phyloP scores from a whole-genome alignment of 2,797 vertebrate genomes.

The Phalanger gymnotis region DNA sequence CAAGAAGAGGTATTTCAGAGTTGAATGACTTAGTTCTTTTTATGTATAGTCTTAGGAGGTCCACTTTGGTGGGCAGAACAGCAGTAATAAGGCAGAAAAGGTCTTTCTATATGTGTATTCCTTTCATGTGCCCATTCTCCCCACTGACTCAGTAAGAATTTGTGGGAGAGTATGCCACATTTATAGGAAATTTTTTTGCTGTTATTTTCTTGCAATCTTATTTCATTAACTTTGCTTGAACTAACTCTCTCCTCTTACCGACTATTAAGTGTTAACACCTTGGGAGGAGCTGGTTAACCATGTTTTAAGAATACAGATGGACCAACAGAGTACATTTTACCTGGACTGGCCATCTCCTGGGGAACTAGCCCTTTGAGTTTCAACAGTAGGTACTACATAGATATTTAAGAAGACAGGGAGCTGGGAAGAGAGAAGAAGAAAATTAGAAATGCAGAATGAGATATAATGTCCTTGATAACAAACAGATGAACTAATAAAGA shows the following conservation, averaged over 20 bases:
- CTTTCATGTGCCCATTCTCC: background rate
- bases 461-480: background rate
- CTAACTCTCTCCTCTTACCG: background rate
- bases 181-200: background rate
- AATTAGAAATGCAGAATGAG: background rate
- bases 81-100: background rate
- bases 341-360: background rate
- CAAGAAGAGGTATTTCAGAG: background rate
- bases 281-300: background rate
- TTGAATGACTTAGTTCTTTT: background rate
- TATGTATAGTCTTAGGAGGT: background rate
- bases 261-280: background rate
- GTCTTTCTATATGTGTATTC: background rate
- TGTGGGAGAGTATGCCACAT: background rate
- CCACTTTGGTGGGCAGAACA: background rate
- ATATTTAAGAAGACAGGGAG: background rate
- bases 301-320: background rate
- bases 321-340: background rate
- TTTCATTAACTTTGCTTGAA: background rate
- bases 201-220: background rate
- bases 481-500: background rate
- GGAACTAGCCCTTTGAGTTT: background rate
- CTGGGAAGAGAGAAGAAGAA: background rate
- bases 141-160: background rate
- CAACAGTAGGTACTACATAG: background rate